Conservation (phyloP, 2,797 vertebrate species). For the Hylomyscus alleni region DNA sequence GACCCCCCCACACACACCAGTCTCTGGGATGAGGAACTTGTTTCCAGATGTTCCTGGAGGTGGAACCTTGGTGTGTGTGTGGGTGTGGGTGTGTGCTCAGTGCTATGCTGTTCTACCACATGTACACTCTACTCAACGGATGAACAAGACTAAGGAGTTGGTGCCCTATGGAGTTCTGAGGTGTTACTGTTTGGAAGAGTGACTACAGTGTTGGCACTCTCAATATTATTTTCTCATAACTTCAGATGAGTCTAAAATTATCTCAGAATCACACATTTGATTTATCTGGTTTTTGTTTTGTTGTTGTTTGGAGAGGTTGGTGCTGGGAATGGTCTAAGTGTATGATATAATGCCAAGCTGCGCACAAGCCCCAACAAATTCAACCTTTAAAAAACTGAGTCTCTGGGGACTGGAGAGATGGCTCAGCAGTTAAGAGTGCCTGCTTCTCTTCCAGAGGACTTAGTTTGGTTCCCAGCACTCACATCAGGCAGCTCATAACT, state of each 20-base stretch:
- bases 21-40: neutral
- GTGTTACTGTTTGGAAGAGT: neutral
- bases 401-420: neutral
- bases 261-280: conserved; percentile 9
- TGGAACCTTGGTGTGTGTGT: neutral
- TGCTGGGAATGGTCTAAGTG: neutral
- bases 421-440: neutral
- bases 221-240: neutral
- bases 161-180: neutral
- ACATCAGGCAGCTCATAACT: neutral
- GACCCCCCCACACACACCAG: too few relatives aligned
- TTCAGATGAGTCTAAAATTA: neutral
- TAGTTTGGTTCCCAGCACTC: neutral
- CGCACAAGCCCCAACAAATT: neutral
- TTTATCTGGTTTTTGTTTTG: neutral
- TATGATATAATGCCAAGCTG: neutral
- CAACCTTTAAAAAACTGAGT: neutral
- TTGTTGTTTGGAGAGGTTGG: neutral
- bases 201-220: neutral
- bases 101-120: neutral
- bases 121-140: neutral
- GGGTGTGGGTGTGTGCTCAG: neutral
- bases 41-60: neutral
- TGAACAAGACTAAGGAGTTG: neutral
- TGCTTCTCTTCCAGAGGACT: neutral